Evolutionary conservation across 2,888 invertebrate species (phyloP).

Genomic region (Plagiodera versicolora): DNA sequence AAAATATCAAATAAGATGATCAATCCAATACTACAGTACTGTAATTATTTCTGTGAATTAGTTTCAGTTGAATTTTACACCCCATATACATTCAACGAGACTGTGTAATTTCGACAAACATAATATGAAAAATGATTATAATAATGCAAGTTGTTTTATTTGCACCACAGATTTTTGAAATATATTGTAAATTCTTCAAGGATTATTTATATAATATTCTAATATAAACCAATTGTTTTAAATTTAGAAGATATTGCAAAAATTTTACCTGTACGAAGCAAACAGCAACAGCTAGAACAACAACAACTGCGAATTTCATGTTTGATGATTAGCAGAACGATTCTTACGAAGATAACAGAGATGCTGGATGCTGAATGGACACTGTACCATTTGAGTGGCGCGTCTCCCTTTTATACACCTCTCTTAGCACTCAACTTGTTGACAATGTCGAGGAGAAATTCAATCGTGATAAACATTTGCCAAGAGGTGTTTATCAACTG

Average conservation of each 20-base stretch:
- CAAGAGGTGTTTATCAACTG: no score
- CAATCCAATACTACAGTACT: no score
- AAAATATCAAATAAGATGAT: no score
- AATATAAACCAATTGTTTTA: neutral
- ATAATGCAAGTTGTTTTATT: no score
- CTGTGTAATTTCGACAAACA: no score
- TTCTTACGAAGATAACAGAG: neutral
- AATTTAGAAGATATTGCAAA: neutral
- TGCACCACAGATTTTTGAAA: no score
- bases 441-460: neutral
- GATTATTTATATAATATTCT: no score
- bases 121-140: no score
- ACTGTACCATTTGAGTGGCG: neutral
- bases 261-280: slow-evolving; percentile 7
- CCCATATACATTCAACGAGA: no score
- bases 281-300: neutral
- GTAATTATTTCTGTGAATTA: no score
- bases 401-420: neutral
- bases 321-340: neutral
- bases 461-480: neutral
- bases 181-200: no score
- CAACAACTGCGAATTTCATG: slow-evolving; percentile 6
- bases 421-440: neutral
- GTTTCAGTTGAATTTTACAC: no score
- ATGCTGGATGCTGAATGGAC: neutral